Conservation (phyloP, 2,113 vertebrate species). For the Fulica atra region DNA sequence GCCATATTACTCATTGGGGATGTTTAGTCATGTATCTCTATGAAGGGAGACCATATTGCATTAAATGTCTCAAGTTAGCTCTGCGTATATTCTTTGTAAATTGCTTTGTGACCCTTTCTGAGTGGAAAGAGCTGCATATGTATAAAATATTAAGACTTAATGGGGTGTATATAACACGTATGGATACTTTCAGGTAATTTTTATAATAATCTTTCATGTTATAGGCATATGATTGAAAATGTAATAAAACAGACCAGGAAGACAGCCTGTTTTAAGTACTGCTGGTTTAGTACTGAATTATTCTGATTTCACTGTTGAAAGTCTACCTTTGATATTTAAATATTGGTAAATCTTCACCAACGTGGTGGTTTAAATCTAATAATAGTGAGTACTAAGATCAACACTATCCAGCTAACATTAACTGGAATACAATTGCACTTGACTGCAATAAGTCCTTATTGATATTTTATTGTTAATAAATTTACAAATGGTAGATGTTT, state of each 20-base stretch:
- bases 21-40: slow-evolving; percentile 75
- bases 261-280: not conserved
- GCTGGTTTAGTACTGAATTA: not conserved
- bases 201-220: not conserved
- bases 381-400: not conserved
- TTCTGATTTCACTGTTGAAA: not conserved
- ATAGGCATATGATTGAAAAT: slow-evolving; percentile 6
- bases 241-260: not conserved
- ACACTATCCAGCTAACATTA: not conserved
- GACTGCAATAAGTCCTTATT: not conserved
- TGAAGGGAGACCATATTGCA: slow-evolving; percentile 68
- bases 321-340: not conserved
- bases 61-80: slow-evolving; percentile 57
- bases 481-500: not conserved
- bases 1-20: slow-evolving; percentile 77
- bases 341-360: not conserved
- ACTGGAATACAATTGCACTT: not conserved
- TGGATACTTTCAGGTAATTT: slow-evolving; percentile 22
- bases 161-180: not conserved
- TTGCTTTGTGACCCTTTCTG: slow-evolving; percentile 27
- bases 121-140: not conserved
- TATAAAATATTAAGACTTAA: slow-evolving; percentile 33
- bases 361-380: not conserved
- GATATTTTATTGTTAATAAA: not conserved
- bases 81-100: slow-evolving; percentile 45